phyloP scores from a whole-genome alignment of 2,888 invertebrate species.

The Zhuqinia jingwanae region DNA sequence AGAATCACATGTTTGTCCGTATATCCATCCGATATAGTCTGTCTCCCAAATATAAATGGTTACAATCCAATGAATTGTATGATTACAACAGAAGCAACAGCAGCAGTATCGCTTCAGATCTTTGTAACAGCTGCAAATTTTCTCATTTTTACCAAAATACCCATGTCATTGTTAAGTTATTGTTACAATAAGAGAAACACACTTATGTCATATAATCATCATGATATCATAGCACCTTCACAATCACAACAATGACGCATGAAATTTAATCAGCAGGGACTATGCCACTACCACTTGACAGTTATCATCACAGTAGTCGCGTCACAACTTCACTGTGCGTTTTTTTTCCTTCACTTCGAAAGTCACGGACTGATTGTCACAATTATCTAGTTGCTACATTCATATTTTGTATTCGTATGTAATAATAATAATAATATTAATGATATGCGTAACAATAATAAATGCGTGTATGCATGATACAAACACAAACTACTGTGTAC shows the following conservation, averaged over 20 bases:
- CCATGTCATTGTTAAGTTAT: no score
- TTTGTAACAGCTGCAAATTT: no score
- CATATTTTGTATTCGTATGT: neutral
- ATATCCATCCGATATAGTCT: no score
- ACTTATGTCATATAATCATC: no score
- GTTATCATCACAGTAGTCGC: neutral
- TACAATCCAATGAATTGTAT: no score
- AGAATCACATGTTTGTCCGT: no score
- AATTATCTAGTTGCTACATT: slow-evolving; percentile 49
- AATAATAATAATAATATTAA: neutral
- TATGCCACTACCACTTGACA: neutral
- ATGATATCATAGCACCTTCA: neutral
- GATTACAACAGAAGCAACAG: no score
- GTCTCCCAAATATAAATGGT: no score
- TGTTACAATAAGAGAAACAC: no score
- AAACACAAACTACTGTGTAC: neutral
- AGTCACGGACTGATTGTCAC: slow-evolving; percentile 68
- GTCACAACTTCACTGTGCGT: neutral
- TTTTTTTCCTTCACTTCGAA: neutral
- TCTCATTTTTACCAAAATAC: no score
- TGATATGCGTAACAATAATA: neutral
- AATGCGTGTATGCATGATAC: no score
- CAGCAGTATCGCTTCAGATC: no score
- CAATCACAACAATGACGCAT: neutral
- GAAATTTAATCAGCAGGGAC: slow-evolving; percentile 5